phyloP scores from a whole-genome alignment of 1,140 invertebrate species.

The Geopemphigus sp. region DNA sequence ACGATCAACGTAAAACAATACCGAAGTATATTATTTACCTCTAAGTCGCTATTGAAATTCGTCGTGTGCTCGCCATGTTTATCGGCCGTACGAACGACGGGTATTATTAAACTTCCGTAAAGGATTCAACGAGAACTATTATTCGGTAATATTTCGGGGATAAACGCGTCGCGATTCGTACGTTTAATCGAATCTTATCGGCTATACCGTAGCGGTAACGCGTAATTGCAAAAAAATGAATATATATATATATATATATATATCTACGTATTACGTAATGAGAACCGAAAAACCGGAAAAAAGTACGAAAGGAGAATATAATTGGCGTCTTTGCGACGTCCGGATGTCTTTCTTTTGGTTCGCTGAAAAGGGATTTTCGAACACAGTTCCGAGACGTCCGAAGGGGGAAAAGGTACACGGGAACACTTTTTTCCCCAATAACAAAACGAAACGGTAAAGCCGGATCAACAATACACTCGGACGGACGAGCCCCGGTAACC shows the following conservation, averaged over 20 bases:
- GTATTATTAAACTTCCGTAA: too few relatives aligned
- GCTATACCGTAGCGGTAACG: too few relatives aligned
- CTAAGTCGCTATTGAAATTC: too few relatives aligned
- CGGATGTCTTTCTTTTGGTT: not conserved
- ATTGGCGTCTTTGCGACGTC: not conserved
- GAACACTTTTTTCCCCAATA: constrained; percentile 20
- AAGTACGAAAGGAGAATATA: not conserved
- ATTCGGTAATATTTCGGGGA: too few relatives aligned
- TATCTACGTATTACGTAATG: not conserved
- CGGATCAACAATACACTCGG: constrained; percentile 1
- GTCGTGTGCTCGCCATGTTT: too few relatives aligned
- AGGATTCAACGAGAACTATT: too few relatives aligned
- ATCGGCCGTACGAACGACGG: too few relatives aligned
- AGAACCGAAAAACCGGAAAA: not conserved
- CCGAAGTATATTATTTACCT: too few relatives aligned
- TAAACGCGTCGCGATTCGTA: too few relatives aligned
- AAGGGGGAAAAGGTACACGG: constrained; percentile 3
- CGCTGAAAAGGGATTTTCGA: not conserved
- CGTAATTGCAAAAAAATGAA: too few relatives aligned
- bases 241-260: constrained; percentile 7
- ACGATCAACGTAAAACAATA: too few relatives aligned
- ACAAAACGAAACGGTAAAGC: constrained; percentile 16
- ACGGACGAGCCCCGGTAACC: not conserved
- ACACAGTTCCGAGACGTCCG: not conserved
- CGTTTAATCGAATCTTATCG: too few relatives aligned